Base-by-base conservation (phyloP, 2,797 vertebrate species). In the Syngnathus acus region DNA sequence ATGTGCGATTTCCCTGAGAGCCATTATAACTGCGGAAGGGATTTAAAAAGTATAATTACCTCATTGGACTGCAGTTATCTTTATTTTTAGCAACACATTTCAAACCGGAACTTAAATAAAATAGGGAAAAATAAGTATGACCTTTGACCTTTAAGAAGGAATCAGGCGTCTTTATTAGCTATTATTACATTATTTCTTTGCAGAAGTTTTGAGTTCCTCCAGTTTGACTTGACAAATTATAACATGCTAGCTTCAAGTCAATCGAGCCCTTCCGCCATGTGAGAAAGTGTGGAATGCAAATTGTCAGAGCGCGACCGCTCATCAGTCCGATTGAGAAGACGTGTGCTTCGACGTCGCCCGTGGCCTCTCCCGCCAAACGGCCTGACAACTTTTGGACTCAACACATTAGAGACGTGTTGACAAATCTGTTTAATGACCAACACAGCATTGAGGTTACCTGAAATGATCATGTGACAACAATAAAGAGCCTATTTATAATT, bases 341-440 rank as follows among this genome's bases (percentile, higher is more conserved):
- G 11, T 23, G 40, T 16, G 45, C 48, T 7, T 50, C n/a, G 9
- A 37, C 10, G 7, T 62, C 40, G 60, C 60, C 21, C 14, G 5
- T 16, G 60, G 60, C 40, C 40, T 45, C n/a, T 3, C n/a, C 38
- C 38, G n/a, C 9, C 26, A 14, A 37, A 57, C 26, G 26, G 26
- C 54, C 26, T 16, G 11, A 7, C 55, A 37, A 57, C 13, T 50
- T 32, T 64, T 50, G 16, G 4, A 64, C 26, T 72, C 84, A 74
- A 72, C 86, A 78, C 80, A 75, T 83, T 78, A 83, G 71, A 8
- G 82, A 78, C 65, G 81, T 88, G 87, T 86, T 88, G 84, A 87
- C 81, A 84, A 82, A 83, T 82, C 81, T 82, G 72, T 77, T 68
- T 87, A 81, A 85, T 77, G 75, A 65, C 73, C 78, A 58, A 78